phyloP scores from a whole-genome alignment of 1,140 invertebrate genomes.

The Drosophila asahinai region DNA sequence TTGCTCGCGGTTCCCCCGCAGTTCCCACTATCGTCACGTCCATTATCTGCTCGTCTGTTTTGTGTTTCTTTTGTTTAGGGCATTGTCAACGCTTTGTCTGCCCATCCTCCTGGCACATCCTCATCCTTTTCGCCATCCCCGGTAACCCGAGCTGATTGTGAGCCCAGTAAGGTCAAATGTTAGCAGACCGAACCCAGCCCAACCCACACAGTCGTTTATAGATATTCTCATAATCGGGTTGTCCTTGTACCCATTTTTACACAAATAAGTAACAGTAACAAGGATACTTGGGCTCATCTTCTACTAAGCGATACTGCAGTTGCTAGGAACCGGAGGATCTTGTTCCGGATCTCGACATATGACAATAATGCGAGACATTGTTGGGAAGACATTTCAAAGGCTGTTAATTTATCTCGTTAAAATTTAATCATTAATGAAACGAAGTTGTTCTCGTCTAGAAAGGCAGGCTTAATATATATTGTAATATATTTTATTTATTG shows the following conservation, averaged over 20 bases:
- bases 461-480: no score
- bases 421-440: not conserved
- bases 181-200: conserved; percentile 34
- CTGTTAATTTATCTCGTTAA: not conserved
- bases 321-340: conserved; percentile 1
- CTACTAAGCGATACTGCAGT: not conserved
- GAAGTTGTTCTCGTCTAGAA: no score
- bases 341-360: not conserved
- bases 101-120: conserved; percentile 43
- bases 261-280: conserved; percentile 45
- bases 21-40: conserved; percentile 30
- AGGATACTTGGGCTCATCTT: conserved; percentile 24
- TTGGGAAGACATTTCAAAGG: not conserved
- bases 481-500: no score
- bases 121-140: conserved; percentile 6
- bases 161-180: conserved; percentile 71
- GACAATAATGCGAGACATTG: not conserved
- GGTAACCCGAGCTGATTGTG: conserved; percentile 31
- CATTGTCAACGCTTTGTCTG: conserved; percentile 70
- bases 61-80: conserved; percentile 62
- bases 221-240: conserved; percentile 62
- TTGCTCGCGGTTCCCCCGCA: conserved; percentile 30
- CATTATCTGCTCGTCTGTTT: conserved; percentile 64
- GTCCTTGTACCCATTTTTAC: conserved; percentile 73
- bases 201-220: conserved; percentile 53